Conservation (phyloP, 2,888 invertebrate genomes). For the Isoperla grammatica region DNA sequence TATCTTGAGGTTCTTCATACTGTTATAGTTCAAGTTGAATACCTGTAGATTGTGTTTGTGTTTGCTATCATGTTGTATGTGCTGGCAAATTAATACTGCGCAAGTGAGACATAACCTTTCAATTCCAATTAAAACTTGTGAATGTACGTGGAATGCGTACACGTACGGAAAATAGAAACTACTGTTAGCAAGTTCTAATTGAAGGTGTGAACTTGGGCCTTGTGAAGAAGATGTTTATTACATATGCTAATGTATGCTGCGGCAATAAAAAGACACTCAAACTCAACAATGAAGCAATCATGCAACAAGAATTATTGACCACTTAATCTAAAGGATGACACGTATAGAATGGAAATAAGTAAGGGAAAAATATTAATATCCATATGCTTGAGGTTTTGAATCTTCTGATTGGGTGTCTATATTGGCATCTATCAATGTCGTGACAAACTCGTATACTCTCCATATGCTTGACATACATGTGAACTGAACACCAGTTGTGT, state of each 20-base stretch:
- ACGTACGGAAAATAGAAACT: neutral
- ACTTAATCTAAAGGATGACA: slow-evolving; percentile 26
- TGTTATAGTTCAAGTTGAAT: too few species aligned
- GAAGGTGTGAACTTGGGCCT: slow-evolving; percentile 6
- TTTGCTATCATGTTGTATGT: too few species aligned
- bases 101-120: too few species aligned
- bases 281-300: slow-evolving; percentile 16
- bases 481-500: slow-evolving; percentile 5
- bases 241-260: neutral
- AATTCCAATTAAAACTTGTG: too few species aligned
- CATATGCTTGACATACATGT: slow-evolving; percentile 26
- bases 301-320: slow-evolving; percentile 19
- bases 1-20: too few species aligned
- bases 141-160: too few species aligned
- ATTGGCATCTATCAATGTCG: slow-evolving; percentile 26
- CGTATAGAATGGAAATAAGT: slow-evolving; percentile 16
- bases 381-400: slow-evolving; percentile 19
- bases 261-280: neutral
- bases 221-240: neutral
- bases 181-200: slow-evolving; percentile 1
- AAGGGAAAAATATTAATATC: slow-evolving; percentile 16
- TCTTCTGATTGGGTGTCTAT: slow-evolving; percentile 22
- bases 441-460: slow-evolving; percentile 8
- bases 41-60: too few species aligned
- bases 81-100: too few species aligned